A percentile compares a stretch with the other conserved stretches of the same genome.
Evolutionary conservation across 2,113 vertebrate species (phyloP).

Genomic region (Motacilla alba): DNA sequence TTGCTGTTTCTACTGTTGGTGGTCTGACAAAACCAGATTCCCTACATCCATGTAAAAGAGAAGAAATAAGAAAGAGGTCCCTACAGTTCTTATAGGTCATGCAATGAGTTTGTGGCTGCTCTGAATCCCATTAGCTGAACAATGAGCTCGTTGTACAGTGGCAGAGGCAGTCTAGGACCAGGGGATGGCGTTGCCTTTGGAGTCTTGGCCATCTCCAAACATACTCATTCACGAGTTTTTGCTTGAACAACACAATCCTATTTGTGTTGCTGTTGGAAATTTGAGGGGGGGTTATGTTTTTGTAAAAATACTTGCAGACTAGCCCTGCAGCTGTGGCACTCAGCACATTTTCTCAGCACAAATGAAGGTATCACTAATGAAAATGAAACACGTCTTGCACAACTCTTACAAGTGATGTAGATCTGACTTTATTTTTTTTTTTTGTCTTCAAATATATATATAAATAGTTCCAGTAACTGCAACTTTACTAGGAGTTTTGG

Average conservation of each 20-base stretch:
- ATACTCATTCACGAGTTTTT: neutral
- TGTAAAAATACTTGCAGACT: neutral
- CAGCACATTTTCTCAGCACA: neutral
- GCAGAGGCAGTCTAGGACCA: neutral
- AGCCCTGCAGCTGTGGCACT: neutral
- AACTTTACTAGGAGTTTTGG: neutral
- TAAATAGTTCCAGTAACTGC: neutral
- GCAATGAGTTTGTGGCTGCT: neutral
- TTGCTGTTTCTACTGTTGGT: neutral
- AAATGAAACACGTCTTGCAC: neutral
- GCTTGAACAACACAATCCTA: neutral
- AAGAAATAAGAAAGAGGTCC: no score
- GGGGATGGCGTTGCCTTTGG: neutral
- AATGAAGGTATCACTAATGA: neutral
- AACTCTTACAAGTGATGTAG: neutral
- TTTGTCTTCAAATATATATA: neutral
- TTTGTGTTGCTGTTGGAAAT: neutral
- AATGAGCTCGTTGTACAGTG: neutral
- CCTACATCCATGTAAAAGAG: neutral
- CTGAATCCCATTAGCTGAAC: neutral
- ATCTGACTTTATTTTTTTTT: neutral
- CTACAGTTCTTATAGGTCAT: neutral
- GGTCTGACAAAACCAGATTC: neutral
- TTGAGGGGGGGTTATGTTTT: neutral
- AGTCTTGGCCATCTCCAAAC: neutral